These are phyloP conservation scores for Hormaphis cornu DNA, from an alignment of 1,140 invertebrate genomes.

Conservation along the genomic window DNA sequence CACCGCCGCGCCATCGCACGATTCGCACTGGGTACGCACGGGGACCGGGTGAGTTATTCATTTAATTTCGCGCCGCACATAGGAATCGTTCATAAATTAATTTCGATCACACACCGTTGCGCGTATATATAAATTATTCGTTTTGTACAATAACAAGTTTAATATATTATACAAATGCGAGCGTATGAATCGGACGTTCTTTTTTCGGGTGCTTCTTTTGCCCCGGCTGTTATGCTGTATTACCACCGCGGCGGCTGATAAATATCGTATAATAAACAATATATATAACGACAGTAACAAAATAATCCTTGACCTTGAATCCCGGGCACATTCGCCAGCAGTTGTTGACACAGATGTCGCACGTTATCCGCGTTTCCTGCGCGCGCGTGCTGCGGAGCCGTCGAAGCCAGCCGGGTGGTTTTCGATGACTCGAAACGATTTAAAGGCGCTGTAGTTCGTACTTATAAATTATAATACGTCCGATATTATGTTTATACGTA, in stretches of 20 bases:
- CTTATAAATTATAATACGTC: no score
- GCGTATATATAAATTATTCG: neutral
- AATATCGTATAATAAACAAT: no score
- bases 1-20: neutral
- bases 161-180: no score
- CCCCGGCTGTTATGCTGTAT: no score
- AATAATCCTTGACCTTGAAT: conserved; percentile 30
- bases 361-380: neutral
- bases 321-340: neutral
- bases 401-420: neutral
- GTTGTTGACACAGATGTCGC: conserved; percentile 24
- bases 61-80: conserved; percentile 31
- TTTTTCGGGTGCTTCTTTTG: no score
- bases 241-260: no score
- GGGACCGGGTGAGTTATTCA: neutral
- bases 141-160: no score
- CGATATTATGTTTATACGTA: no score
- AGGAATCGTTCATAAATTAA: conserved; percentile 28
- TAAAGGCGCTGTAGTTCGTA: neutral
- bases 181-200: neutral
- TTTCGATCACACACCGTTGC: conserved; percentile 1
- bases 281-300: no score
- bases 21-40: neutral
- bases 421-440: conserved; percentile 9
- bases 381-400: no score